Evolutionary conservation across 1,140 invertebrate species (phyloP).

Genomic region (Branchinecta lynchi): DNA sequence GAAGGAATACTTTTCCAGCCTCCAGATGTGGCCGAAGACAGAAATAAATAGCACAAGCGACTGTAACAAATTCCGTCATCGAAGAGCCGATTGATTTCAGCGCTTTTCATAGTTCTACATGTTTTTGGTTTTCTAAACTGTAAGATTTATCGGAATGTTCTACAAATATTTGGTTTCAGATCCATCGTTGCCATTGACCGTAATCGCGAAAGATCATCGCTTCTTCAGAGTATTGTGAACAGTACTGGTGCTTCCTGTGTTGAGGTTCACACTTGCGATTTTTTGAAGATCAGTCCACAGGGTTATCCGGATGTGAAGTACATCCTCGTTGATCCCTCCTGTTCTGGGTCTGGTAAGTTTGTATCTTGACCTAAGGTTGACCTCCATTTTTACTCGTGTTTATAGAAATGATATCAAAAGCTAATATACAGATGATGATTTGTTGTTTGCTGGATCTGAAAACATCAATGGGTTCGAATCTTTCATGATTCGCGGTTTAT

Average conservation of each 20-base stretch:
- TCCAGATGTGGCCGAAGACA: background rate
- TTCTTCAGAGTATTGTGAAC: conserved; percentile 43
- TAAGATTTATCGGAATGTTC: too few relatives aligned
- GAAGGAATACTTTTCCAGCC: background rate
- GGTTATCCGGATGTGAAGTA: conserved; percentile 60
- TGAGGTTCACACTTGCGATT: conserved; percentile 49
- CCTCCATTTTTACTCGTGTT: background rate
- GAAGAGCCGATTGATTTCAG: too few relatives aligned
- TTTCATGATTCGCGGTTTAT: too few relatives aligned
- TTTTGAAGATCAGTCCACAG: conserved; percentile 43
- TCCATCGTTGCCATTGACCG: conserved; percentile 69
- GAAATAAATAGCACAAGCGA: background rate
- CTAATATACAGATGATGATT: conserved; percentile 19
- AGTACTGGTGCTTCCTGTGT: conserved; percentile 47
- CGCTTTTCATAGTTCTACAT: too few relatives aligned
- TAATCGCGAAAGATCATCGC: conserved; percentile 45
- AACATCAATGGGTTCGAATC: too few relatives aligned
- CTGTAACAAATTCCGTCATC: too few relatives aligned
- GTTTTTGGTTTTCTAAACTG: too few relatives aligned
- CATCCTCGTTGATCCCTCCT: conserved; percentile 86
- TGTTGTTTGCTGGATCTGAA: conserved; percentile 12
- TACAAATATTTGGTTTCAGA: conserved; percentile 30
- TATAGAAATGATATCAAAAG: conserved; percentile 18
- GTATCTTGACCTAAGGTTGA: conserved; percentile 6
- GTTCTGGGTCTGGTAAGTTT: conserved; percentile 71